A percentile compares a stretch with the other conserved stretches of the same genome.
phyloP scores from a whole-genome alignment of 1,140 invertebrate species.

The Tribolium madens region DNA sequence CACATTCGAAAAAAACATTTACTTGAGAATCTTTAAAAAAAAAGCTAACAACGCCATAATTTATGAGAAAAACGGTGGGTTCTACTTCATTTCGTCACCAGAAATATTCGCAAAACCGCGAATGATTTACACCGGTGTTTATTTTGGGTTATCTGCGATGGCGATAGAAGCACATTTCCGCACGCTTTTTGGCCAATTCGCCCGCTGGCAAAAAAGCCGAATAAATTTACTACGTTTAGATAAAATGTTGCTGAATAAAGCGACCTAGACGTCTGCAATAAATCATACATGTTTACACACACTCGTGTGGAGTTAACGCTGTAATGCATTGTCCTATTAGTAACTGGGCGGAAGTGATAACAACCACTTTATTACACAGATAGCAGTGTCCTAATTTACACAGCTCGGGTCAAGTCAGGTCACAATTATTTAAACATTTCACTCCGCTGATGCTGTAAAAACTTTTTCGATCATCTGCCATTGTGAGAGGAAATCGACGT shows the following conservation, averaged over 20 bases:
- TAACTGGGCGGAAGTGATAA: constrained; percentile 61
- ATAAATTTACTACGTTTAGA: constrained; percentile 29
- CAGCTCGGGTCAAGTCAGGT: neutral
- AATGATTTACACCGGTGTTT: constrained; percentile 14
- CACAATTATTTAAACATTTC: neutral
- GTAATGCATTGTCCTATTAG: constrained; percentile 59
- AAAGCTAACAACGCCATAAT: too few relatives aligned
- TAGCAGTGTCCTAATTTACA: constrained; percentile 48
- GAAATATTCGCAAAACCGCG: constrained; percentile 13
- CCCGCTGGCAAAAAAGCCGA: constrained; percentile 1
- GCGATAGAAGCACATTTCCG: constrained; percentile 8
- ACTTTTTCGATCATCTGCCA: constrained; percentile 22
- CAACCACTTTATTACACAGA: constrained; percentile 59
- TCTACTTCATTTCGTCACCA: neutral
- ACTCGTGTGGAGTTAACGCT: constrained; percentile 49
- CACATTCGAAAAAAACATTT: too few relatives aligned
- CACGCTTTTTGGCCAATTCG: constrained; percentile 22
- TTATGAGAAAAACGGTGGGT: neutral
- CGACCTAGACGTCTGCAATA: constrained; percentile 9
- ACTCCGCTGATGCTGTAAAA: neutral
- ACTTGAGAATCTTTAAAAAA: too few relatives aligned
- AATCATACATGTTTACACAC: constrained; percentile 53
- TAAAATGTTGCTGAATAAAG: constrained; percentile 45
- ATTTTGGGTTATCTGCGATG: constrained; percentile 27
- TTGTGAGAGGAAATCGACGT: constrained; percentile 26